Conservation (phyloP, 2,113 vertebrate genomes). For the Calyptommatus sinebrachiatus region DNA sequence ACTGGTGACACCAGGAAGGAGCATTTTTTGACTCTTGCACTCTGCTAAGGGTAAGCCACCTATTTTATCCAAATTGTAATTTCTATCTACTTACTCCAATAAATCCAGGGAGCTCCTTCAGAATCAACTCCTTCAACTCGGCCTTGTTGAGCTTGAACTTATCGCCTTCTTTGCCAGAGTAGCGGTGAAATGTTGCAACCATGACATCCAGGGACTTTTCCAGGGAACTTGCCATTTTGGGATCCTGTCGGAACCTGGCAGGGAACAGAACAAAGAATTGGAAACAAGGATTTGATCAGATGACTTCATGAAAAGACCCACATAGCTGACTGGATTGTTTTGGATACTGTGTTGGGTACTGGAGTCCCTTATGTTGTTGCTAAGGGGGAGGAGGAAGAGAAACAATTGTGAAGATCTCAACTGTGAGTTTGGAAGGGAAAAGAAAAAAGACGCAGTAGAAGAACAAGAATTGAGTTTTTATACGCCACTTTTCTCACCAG, state of each 20-base stretch:
- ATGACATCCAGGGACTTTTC: constrained; percentile 58
- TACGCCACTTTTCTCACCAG: too few relatives aligned
- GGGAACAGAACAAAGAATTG: not conserved
- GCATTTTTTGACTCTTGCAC: too few relatives aligned
- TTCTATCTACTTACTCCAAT: constrained; percentile 66
- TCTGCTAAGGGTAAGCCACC: too few relatives aligned
- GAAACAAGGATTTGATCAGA: not conserved
- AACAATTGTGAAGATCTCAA: too few relatives aligned
- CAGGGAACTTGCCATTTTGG: constrained; percentile 17
- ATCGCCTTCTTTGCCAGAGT: constrained; percentile 69
- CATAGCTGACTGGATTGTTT: not conserved
- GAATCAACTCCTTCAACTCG: constrained; percentile 76
- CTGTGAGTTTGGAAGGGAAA: too few relatives aligned
- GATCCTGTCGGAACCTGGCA: not conserved
- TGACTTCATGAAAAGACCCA: too few relatives aligned
- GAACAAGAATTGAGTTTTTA: too few relatives aligned
- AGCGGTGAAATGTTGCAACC: constrained; percentile 73
- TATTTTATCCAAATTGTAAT: too few relatives aligned
- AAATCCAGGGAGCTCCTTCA: constrained; percentile 74
- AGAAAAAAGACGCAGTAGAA: too few relatives aligned
- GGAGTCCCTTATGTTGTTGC: too few relatives aligned
- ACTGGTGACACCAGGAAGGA: too few relatives aligned
- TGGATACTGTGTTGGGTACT: not conserved
- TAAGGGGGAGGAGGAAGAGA: too few relatives aligned
- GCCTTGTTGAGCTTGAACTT: constrained; percentile 69